These are phyloP conservation scores for Drosophila parthenogenetica DNA, from an alignment of 2,888 invertebrate genomes.

Conservation along the genomic window DNA sequence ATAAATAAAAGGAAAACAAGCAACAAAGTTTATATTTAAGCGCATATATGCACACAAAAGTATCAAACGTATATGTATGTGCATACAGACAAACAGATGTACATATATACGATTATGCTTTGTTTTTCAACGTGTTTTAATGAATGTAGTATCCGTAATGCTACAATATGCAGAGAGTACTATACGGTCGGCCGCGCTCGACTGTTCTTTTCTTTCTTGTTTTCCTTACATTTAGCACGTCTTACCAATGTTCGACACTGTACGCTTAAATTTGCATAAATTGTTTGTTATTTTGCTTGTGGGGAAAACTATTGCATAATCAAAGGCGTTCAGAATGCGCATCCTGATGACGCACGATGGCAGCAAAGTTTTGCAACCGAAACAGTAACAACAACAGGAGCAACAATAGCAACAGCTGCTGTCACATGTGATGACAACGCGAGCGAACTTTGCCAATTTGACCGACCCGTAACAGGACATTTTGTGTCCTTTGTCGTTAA, in stretches of 20 bases:
- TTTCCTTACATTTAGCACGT: constrained; percentile 59
- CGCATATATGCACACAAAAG: no score
- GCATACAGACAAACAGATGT: no score
- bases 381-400: constrained; percentile 17
- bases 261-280: constrained; percentile 73
- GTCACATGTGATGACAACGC: constrained; percentile 60
- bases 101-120: no score
- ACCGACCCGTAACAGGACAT: constrained; percentile 38
- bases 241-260: constrained; percentile 47
- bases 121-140: no score
- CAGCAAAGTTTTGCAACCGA: constrained; percentile 46
- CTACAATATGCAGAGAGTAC: no score
- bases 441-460: constrained; percentile 67
- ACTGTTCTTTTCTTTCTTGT: no score
- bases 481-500: constrained; percentile 60
- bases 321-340: constrained; percentile 30
- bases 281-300: constrained; percentile 53
- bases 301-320: constrained; percentile 62
- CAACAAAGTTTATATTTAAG: no score
- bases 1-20: no score
- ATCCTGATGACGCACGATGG: constrained; percentile 45
- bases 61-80: no score
- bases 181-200: no score
- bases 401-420: constrained; percentile 35
- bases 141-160: no score